Evolutionary conservation across 2,888 invertebrate species (phyloP), one percentile per base, ranked within the genome.

Genomic region (Drosophila pseudotalamancana): DNA sequence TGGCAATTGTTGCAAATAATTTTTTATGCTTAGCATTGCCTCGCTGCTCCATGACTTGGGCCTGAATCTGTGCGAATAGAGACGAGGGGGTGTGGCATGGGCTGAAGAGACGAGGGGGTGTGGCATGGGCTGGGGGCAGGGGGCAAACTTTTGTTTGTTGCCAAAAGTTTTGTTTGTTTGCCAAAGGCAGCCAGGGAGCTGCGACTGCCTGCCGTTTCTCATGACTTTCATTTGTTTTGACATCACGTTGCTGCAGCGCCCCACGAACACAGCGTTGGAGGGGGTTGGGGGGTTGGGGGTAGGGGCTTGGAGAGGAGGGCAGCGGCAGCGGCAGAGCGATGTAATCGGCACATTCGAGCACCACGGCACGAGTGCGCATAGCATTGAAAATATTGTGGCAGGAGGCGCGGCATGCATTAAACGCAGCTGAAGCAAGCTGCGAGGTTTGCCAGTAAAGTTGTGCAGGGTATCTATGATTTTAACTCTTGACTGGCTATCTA

Each of bases 1-100:
- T 60, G 83, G 71, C 87, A 84, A 83, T 84, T 87, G 84, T 87
- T 84, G 87, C 87, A 73, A 84, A 84, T 84, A 77, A 87, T 87
- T 84, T 84, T 77, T 81, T 79, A 84, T 79, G 77, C 77, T 74
- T 57, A 48, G 56, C 75, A 73, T 62, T 79, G 77, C 74, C 56
- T 53, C 50, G 65, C 49, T 45, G 34, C 19, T 34, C 16, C 40
- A 14, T 14, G 43, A 23, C 39, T 32, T 32, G 39, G 31, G 51
- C 18, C 45, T 39, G 25, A 27, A 35, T 35, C 48, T 25, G 35
- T 48, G 9, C 25, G 34, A 18, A 14, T 16, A 2, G 46, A 4
- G 35, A 14, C n/a, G n/a, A n/a, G n/a, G n/a, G n/a, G n/a, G n/a
- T n/a, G n/a, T n/a, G n/a, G n/a, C n/a, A n/a, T n/a, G n/a, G n/a